Evolutionary conservation across 2,888 invertebrate genomes (phyloP), one percentile per base, ranked within the genome.

Genomic region (Eupithecia vulgata): DNA sequence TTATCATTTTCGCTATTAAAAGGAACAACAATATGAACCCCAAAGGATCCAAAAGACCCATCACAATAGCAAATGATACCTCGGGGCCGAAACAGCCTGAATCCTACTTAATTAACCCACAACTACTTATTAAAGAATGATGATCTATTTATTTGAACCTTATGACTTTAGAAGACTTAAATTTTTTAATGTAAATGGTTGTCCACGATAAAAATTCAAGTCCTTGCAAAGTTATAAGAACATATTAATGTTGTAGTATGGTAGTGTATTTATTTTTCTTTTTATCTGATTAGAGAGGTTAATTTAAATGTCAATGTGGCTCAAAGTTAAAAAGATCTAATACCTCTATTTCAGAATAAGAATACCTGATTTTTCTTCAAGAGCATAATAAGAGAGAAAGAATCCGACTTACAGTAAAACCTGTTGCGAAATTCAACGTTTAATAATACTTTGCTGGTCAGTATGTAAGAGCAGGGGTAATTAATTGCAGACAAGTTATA

Each of bases 1-100:
- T 94, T 92, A 93, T 94, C 94, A 94, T 94, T 93, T 94, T 91
- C 87, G 92, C 92, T 91, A 93, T 94, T 93, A 93, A 93, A 86
- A 88, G 81, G 85, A 89, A 86, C 89, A 91, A 92, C 91, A 93
- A 92, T 91, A 87, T 87, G 81, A 87, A 89, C 89, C 93, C 91
- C 91, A 88, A 90, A 94, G 92, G 91, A 93, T 88, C 87, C 88
- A 86, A 90, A 88, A 89, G 90, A 90, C 88, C 87, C 88, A 88
- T 91, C 89, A 93, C 93, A 94, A 94, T 90, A 92, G 91, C 90
- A 91, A 94, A 93, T 92, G 92, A 92, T 93, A 92, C 92, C 91
- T 91, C 83, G 84, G 91, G 93, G 92, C 89, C 84, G 84, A 83
- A 85, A 85, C 84, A 82, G 86, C 81, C 85, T 91, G 89, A 92